Base-by-base conservation (phyloP, 1,140 invertebrate species). In the Heliconius hewitsoni region DNA sequence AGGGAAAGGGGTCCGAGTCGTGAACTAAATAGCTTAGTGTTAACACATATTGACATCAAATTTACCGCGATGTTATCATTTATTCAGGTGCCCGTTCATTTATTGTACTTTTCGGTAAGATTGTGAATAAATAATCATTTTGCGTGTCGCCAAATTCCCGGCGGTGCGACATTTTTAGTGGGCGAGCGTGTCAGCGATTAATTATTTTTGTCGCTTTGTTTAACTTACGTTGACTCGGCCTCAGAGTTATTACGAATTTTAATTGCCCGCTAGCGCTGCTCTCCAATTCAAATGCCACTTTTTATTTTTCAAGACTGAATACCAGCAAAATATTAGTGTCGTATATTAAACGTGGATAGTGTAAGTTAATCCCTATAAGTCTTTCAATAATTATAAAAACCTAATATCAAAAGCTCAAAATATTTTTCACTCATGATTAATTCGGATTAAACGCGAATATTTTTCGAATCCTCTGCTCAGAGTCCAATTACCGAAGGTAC, bases 11-110 rank as follows among this genome's bases (percentile, higher is more conserved):
- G 88, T 87, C 84, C 87, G 88, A 92, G 89, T 93, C 90, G 91
- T 92, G 92, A 94, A 93, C 92, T 94, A 94, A 94, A 94, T 94
- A 94, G 93, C 93, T 94, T 93, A 94, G 93, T 94, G 93, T 94
- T 94, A 94, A 94, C 93, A 94, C 93, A 94, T 94, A 94, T 94
- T 94, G 93, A 94, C 93, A 94, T 94, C 89, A 94, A 94, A 93
- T 94, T 94, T 91, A 92, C 93, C 93, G 91, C 93, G 91, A 93
- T 93, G 89, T 89, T 94, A 94, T 94, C 91, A 93, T 93, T 93
- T 93, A 94, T 94, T 94, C 92, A 93, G 89, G 90, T 92, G 87
- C 89, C 84, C 87, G 90, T 94, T 89, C 89, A 90, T 87, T 89
- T 87, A 89, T 89, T 90, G 86, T 90, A 86, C 86, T 91, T 91